Base-by-base conservation (phyloP, 2,888 invertebrate species). In the Julus scanicus region DNA sequence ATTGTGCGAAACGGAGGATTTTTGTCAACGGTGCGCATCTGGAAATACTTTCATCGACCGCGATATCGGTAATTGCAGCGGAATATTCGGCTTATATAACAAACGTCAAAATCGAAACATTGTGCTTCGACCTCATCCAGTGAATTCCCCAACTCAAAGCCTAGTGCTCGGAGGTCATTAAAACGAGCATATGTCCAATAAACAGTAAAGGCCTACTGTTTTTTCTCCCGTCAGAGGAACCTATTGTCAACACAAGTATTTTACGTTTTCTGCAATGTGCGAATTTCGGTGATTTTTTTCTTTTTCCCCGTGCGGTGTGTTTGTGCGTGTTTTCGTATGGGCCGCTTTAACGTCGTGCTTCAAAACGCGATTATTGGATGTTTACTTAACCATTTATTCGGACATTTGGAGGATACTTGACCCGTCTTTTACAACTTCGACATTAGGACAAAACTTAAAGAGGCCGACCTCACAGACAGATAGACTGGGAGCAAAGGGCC, bases 21-120 rank as follows among this genome's bases (percentile, higher is more conserved):
- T 71, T n/a, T n/a, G n/a, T 71, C 29, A n/a, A 63, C n/a, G 63
- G 63, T 71, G 71, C n/a, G 29, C 71, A 71, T 71, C 71, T 71
- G 71, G 71, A 71, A 29, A 71, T 71, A 29, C 11, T 71, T 20
- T 29, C 8, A 71, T n/a, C 8, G 71, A 20, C 44, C 57, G 57
- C 57, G 17, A n/a, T 17, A 57, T 5, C 1, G 1, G 57, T 17
- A n/a, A n/a, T 57, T 29, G 71, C 71, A 6, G 9, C 29, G 71
- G 29, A 71, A n/a, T 29, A 71, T 71, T 71, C 71, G 20, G 71
- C 8, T 29, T n/a, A n/a, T 5, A 3, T 4, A n/a, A 4, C 2
- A 20, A 71, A 71, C 71, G 29, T 29, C 71, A n/a, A n/a, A 44
- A 53, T 53, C 15, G 53, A 53, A 53, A 53, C 53, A 44, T 6